Percentiles rank a stretch among this genome's conserved stretches.
These are phyloP conservation scores for Macroglossus sobrinus DNA, from an alignment of 2,113 vertebrate species.

Conservation along the genomic window DNA sequence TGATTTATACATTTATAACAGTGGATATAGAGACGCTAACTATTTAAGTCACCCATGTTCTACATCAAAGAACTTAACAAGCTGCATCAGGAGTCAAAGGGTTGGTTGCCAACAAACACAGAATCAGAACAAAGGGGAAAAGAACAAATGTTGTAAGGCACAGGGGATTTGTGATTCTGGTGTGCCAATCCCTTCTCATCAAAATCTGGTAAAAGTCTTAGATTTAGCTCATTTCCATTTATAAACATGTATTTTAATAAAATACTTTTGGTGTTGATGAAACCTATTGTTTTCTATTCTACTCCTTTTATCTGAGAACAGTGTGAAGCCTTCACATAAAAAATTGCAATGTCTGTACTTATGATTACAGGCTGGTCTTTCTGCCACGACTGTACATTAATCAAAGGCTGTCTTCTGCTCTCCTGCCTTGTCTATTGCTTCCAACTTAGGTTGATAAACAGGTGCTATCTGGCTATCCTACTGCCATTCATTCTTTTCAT, in stretches of 20 bases:
- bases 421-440: not conserved
- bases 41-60: not conserved
- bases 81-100: not conserved
- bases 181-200: not conserved
- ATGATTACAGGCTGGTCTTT: not conserved
- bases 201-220: not conserved
- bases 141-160: not conserved
- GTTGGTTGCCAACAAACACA: not conserved
- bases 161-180: not conserved
- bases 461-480: not conserved
- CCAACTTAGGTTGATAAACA: conserved; percentile 7
- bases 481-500: conserved; percentile 29
- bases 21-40: not conserved
- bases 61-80: not conserved
- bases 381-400: not conserved
- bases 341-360: not conserved
- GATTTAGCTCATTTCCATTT: conserved; percentile 4
- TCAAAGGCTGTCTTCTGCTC: not conserved
- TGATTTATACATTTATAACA: not conserved
- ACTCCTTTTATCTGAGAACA: not conserved
- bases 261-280: not conserved
- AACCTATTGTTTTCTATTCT: not conserved
- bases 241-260: not conserved
- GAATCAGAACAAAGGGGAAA: not conserved
- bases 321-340: not conserved